phyloP scores from a whole-genome alignment of 2,888 invertebrate species.

The Tyria jacobaeae region DNA sequence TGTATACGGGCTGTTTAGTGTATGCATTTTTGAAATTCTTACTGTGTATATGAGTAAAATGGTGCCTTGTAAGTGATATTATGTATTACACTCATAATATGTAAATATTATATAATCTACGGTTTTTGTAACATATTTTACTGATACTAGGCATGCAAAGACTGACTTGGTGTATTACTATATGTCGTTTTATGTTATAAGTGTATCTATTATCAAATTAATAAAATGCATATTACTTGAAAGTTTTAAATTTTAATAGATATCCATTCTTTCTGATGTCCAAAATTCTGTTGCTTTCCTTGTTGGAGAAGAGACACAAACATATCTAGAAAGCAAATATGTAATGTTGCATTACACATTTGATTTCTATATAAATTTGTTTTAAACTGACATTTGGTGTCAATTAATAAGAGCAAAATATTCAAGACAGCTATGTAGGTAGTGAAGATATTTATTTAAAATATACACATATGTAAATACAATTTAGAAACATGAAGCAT shows the following conservation, averaged over 20 bases:
- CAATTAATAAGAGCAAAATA: too few relatives aligned
- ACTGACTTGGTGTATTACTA: constrained; percentile 84
- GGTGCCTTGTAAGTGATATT: constrained; percentile 53
- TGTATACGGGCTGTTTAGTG: constrained; percentile 27
- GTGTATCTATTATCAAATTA: constrained; percentile 74
- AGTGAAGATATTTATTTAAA: neutral
- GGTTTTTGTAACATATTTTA: constrained; percentile 70
- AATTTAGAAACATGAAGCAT: neutral
- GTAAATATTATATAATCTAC: constrained; percentile 49
- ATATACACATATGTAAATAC: neutral
- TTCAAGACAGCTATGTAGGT: neutral
- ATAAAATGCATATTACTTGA: constrained; percentile 68
- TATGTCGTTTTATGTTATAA: constrained; percentile 72
- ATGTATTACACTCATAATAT: constrained; percentile 43
- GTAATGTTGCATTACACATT: too few relatives aligned
- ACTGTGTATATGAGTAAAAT: too few relatives aligned
- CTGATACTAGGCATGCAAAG: constrained; percentile 85
- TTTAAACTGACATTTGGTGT: too few relatives aligned
- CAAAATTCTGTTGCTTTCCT: too few relatives aligned
- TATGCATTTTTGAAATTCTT: too few relatives aligned
- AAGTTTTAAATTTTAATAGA: too few relatives aligned
- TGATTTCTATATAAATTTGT: too few relatives aligned
- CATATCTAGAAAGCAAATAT: too few relatives aligned
- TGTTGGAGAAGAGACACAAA: too few relatives aligned
- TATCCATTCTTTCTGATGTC: too few relatives aligned